Base-by-base conservation (phyloP, 1,140 invertebrate species). In the Paraescarpia echinospica region DNA sequence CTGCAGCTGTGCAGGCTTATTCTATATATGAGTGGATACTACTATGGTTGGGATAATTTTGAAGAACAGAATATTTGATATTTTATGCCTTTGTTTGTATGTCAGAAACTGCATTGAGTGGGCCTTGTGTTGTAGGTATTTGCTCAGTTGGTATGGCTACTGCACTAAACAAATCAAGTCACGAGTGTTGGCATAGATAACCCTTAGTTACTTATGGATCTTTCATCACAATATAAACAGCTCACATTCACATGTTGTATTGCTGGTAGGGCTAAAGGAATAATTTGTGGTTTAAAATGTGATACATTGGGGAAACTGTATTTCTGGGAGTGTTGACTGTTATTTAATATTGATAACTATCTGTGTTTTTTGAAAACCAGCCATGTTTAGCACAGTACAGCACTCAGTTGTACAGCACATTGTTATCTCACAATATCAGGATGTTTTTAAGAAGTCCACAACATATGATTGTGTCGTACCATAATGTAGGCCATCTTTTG, bases 331-430 rank as follows among this genome's bases (percentile, higher is more conserved):
- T n/a, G n/a, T n/a, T n/a, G n/a, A n/a, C 89, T 33, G 89, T 33
- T 22, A 90, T 90, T 34, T 90, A 34, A 14, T 35, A 12, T 1
- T 90, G 89, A 91, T 48, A 31, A 35, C 33, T 35, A 91, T 34
- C 48, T 91, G 90, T 35, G 31, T 91, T 35, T 35, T 48, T 31
- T 91, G 90, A 91, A 34, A 48, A 35, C 48, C 90, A 33, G 35
- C 48, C 41, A 41, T 41, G 41, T 41, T 91, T 31, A 6, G 90
- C 34, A 33, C 33, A 34, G 27, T 90, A 33, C 31, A 48, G 2
- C 34, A 91, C 48, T 91, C 8, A 31, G 31, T 27, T 91, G 4
- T 41, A 41, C 41, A 6, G 41, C 41, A 41, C 4, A 6, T 41
- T 41, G 4, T 41, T 41, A 41, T 41, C 41, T 41, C 12, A 12